Evolutionary conservation across 2,888 invertebrate genomes (phyloP), one percentile per base, ranked within the genome.

Genomic region (Nipponacmea schrenckii): DNA sequence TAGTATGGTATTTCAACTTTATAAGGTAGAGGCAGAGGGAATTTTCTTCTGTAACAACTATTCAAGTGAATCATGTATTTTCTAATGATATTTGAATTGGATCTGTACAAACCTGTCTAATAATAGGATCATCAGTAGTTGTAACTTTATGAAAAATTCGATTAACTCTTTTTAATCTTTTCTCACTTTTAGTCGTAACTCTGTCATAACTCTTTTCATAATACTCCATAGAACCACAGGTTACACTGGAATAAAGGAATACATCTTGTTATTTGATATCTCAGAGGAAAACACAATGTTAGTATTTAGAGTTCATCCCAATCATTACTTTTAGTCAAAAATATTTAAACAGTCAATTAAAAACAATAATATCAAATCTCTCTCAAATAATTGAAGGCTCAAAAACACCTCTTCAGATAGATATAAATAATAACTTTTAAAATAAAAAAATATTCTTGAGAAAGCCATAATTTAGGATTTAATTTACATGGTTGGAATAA

Each of bases 171-270:
- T 96, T 95, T 86, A 99, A 89, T 0, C 94, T 92, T 85, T 95
- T 94, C 89, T 98, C 97, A 87, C 94, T 96, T 89, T 97, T 97
- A 0, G 97, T 96, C 87, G 97, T 97, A 26, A 99, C 96, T 81
- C 98, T 93, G 89, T 99, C 99, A 87, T 97, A 97, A 0, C 92
- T 92, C 90, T 98, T 98, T 90, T 99, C 98, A 86, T 99, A 99
- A 90, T 93, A 98, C 87, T 99, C 98, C 86, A 99, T 90, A 12
- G 95, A 94, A 74, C 99, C 99, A 86, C 96, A 96, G 85, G 94
- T 94, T 24, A 93, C 91, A 63, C 91, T 91, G 77, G 65, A 83
- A 78, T 73, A 77, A 70, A 74, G 78, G 74, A 76, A 62, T 62
- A 62, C 67, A 39, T 20, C 2, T 46, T 27, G 20, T 56, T n/a